Evolutionary conservation across 2,113 vertebrate genomes (phyloP).

Genomic region (Emydocephalus ijimae): DNA sequence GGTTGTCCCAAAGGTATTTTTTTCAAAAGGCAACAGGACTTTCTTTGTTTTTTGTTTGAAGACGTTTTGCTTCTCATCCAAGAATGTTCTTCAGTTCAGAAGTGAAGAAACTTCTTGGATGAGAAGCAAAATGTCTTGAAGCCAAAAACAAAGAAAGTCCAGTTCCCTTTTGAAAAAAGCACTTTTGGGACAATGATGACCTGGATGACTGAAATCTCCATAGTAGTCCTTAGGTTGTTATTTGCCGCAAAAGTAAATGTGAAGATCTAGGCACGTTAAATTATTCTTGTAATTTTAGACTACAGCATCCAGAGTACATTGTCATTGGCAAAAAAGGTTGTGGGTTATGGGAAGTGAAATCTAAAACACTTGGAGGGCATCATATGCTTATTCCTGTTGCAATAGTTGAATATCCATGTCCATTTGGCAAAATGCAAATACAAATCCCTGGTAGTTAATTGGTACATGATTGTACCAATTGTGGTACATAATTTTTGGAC

Average conservation of each 20-base stretch:
- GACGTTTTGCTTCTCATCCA: too few relatives aligned
- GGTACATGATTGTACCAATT: too few relatives aligned
- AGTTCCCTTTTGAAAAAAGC: background rate
- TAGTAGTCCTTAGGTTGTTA: background rate
- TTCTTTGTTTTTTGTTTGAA: too few relatives aligned
- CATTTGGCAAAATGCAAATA: background rate
- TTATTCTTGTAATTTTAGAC: background rate
- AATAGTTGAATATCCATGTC: background rate
- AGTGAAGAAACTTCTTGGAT: background rate
- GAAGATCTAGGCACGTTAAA: background rate
- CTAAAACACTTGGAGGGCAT: background rate
- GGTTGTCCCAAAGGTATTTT: background rate
- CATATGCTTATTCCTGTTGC: background rate
- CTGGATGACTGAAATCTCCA: background rate
- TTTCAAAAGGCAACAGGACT: background rate
- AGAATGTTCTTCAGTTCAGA: too few relatives aligned
- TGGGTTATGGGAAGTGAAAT: background rate
- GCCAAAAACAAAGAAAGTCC: background rate
- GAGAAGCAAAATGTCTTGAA: background rate
- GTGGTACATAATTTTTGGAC: background rate
- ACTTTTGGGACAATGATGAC: background rate
- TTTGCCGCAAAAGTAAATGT: background rate
- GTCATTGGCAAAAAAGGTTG: background rate
- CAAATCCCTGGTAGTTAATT: background rate
- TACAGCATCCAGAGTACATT: background rate